These are phyloP conservation scores for Paralichthys olivaceus DNA, from an alignment of 2,113 vertebrate species.

Conservation along the genomic window DNA sequence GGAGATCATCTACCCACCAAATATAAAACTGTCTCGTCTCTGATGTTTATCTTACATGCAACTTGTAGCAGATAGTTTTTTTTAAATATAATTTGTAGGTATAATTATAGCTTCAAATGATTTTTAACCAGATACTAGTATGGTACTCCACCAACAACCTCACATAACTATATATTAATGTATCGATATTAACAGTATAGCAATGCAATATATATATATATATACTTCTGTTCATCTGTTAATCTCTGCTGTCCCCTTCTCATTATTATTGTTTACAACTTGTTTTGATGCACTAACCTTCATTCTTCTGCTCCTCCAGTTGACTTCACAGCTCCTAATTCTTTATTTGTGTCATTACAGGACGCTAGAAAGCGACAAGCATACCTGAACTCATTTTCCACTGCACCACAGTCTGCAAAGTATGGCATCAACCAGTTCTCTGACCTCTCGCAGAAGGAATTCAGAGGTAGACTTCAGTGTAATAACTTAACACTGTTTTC, in stretches of 20 bases:
- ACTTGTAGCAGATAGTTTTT: too few relatives aligned
- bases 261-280: neutral
- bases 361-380: slow-evolving; percentile 82
- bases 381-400: slow-evolving; percentile 82
- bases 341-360: slow-evolving; percentile 72
- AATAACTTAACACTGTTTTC: neutral
- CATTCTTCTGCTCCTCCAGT: neutral
- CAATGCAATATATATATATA: too few relatives aligned
- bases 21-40: too few relatives aligned
- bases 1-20: too few relatives aligned
- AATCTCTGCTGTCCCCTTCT: neutral
- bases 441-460: slow-evolving; percentile 87
- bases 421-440: slow-evolving; percentile 94
- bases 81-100: too few relatives aligned
- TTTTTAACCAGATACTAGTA: too few relatives aligned
- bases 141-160: too few relatives aligned
- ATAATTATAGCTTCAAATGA: too few relatives aligned
- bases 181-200: too few relatives aligned
- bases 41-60: too few relatives aligned
- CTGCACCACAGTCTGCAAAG: slow-evolving; percentile 71
- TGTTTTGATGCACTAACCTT: neutral
- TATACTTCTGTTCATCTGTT: neutral
- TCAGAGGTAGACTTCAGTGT: slow-evolving; percentile 84
- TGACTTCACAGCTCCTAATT: neutral
- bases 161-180: too few relatives aligned